Percentiles rank a stretch among this genome's conserved stretches.
Evolutionary conservation across 2,888 invertebrate species (phyloP).

Genomic region (Melinaea menophilus): DNA sequence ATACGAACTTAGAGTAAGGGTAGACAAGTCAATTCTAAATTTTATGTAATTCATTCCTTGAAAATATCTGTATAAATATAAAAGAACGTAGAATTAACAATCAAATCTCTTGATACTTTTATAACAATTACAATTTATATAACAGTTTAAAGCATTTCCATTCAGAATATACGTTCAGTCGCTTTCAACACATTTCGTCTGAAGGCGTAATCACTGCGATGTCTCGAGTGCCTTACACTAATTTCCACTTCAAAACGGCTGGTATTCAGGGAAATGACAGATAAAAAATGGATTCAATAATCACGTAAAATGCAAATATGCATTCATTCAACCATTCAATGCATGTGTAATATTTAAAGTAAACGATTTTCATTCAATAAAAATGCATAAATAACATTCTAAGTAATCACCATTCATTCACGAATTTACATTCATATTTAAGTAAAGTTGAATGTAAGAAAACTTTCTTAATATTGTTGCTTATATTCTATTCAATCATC

Average conservation of each 20-base stretch:
- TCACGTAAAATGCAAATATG: too few relatives aligned
- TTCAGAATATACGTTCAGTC: slow-evolving; percentile 16
- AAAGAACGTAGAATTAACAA: background rate
- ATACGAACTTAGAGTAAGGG: background rate
- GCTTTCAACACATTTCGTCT: slow-evolving; percentile 11
- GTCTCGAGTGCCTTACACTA: slow-evolving; percentile 41
- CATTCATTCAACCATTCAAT: too few relatives aligned
- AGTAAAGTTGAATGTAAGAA: too few relatives aligned
- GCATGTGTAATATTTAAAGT: too few relatives aligned
- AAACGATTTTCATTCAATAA: too few relatives aligned
- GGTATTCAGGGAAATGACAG: slow-evolving; percentile 37
- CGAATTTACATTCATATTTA: too few relatives aligned
- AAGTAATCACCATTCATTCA: too few relatives aligned
- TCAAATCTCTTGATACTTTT: background rate
- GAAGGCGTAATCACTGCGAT: slow-evolving; percentile 37
- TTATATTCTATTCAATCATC: too few relatives aligned
- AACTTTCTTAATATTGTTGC: too few relatives aligned
- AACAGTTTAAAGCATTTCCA: slow-evolving; percentile 1
- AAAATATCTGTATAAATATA: background rate
- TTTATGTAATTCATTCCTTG: too few relatives aligned
- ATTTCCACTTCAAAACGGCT: slow-evolving; percentile 43
- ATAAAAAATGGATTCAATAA: slow-evolving; percentile 13
- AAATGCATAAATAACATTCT: too few relatives aligned
- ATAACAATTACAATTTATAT: background rate
- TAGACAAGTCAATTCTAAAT: too few relatives aligned